Conservation (phyloP, 2,797 vertebrate genomes). For the Echiichthys vipera region DNA sequence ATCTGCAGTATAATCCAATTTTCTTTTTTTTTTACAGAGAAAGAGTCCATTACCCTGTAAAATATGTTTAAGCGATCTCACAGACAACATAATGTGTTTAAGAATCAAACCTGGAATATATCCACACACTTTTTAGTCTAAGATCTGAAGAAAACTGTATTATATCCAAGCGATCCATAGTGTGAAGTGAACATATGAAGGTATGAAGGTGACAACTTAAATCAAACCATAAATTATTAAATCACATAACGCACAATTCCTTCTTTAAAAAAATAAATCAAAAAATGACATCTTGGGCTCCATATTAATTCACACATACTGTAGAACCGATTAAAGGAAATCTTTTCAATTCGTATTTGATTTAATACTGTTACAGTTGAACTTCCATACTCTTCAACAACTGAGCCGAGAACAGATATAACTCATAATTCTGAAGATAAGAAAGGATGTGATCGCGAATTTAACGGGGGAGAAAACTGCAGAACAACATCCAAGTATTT, state of each 20-base stretch:
- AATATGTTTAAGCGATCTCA: neutral
- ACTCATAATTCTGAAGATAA: neutral
- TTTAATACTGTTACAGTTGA: neutral
- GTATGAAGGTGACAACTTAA: neutral
- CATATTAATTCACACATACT: neutral
- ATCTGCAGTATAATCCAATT: neutral
- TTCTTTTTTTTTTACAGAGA: neutral
- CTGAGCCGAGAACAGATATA: neutral
- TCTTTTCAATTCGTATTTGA: neutral
- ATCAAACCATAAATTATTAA: neutral
- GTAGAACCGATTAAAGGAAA: no score
- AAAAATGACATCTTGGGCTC: neutral
- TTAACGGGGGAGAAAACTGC: no score
- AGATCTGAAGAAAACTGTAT: neutral
- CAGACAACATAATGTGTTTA: neutral
- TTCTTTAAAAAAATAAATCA: no score
- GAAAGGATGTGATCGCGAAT: neutral
- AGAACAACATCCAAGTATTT: neutral
- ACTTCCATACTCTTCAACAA: neutral
- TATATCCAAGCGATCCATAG: neutral
- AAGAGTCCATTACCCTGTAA: neutral
- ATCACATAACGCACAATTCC: neutral
- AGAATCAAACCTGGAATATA: neutral
- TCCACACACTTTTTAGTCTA: neutral
- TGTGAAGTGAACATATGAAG: neutral